A percentile compares a stretch with the other conserved stretches of the same genome.
Evolutionary conservation across 2,888 invertebrate species (phyloP).

Genomic region (Spilosoma lubricipeda): DNA sequence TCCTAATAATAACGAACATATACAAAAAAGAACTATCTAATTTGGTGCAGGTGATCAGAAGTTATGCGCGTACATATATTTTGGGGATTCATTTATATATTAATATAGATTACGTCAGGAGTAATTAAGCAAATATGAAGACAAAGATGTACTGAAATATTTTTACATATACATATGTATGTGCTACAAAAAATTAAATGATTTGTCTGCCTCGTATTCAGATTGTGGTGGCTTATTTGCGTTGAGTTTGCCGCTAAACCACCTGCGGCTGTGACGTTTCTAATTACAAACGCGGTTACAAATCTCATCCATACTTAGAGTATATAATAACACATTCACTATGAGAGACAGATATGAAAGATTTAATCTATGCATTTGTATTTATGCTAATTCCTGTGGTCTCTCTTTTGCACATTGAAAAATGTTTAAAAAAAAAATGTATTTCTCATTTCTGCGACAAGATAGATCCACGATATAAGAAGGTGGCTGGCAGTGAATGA

Average conservation of each 20-base stretch:
- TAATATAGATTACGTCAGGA: no score
- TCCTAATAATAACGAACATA: no score
- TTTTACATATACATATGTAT: not conserved
- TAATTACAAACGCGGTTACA: not conserved
- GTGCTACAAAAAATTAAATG: not conserved
- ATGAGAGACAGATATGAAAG: no score
- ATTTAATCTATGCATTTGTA: not conserved
- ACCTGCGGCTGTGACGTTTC: not conserved
- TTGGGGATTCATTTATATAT: no score
- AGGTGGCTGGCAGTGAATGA: no score
- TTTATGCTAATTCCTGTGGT: not conserved
- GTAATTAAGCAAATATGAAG: no score
- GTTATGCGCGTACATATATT: no score
- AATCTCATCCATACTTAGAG: not conserved
- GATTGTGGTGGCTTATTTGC: not conserved
- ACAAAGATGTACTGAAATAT: no score
- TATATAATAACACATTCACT: not conserved
- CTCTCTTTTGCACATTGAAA: not conserved
- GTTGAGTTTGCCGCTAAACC: not conserved
- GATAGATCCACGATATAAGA: no score
- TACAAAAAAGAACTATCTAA: no score
- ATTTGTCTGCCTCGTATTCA: not conserved
- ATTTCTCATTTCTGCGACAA: not conserved
- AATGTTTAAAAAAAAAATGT: no score
- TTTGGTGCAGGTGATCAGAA: no score